These are phyloP conservation scores for Hystrix brachyura DNA, from an alignment of 2,113 vertebrate genomes.

Conservation along the genomic window DNA sequence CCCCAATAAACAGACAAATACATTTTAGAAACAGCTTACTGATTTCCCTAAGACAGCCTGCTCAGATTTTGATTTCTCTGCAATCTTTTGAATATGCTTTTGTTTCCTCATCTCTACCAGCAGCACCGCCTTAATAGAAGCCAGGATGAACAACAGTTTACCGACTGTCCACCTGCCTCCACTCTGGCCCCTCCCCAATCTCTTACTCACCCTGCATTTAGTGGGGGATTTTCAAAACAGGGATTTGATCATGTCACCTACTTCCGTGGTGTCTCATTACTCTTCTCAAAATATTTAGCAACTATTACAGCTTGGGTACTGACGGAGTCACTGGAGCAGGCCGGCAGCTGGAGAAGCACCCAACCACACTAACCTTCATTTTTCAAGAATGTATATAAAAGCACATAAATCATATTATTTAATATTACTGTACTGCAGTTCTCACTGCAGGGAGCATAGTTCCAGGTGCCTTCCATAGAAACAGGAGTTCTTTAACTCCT, in stretches of 20 bases:
- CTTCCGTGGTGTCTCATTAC: constrained; percentile 13
- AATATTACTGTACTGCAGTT: neutral
- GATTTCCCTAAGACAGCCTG: neutral
- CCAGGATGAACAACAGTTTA: neutral
- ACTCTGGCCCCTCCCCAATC: neutral
- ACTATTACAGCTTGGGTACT: neutral
- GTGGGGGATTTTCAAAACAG: neutral
- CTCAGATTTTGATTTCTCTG: neutral
- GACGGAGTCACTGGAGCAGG: neutral
- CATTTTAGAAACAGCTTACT: neutral
- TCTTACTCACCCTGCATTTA: neutral
- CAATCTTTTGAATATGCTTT: neutral
- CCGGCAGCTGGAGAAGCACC: neutral
- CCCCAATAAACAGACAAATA: neutral
- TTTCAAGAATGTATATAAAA: constrained; percentile 1
- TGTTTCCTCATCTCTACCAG: neutral
- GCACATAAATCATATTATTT: neutral
- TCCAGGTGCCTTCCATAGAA: neutral
- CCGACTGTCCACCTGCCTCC: neutral
- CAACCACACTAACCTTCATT: neutral
- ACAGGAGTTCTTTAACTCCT: neutral
- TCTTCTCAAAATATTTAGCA: neutral
- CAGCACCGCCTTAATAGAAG: neutral
- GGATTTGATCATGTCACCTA: neutral
- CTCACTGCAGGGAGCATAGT: neutral